Percentiles rank a stretch among this genome's conserved stretches.
Evolutionary conservation across 2,797 vertebrate genomes (phyloP).

Genomic region (Molossus molossus): DNA sequence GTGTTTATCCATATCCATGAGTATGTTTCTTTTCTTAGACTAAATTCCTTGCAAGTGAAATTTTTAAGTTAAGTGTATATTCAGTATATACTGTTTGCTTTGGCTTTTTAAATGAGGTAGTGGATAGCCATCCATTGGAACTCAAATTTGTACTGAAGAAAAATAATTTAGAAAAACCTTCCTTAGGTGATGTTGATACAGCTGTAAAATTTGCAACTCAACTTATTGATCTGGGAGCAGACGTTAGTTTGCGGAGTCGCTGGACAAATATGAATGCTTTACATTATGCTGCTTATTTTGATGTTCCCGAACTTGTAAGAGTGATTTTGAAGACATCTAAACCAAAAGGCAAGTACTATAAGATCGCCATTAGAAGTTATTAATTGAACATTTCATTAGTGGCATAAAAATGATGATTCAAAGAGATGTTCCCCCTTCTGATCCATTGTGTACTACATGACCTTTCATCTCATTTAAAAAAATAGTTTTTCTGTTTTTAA

Average conservation of each 20-base stretch:
- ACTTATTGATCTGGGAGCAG: constrained; percentile 95
- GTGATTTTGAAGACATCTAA: constrained; percentile 95
- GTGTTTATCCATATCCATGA: neutral
- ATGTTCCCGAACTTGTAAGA: constrained; percentile 96
- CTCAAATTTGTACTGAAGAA: constrained; percentile 22
- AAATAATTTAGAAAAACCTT: constrained; percentile 74
- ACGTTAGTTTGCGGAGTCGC: constrained; percentile 95
- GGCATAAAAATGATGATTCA: neutral
- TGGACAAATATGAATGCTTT: constrained; percentile 99
- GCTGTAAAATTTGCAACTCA: constrained; percentile 94
- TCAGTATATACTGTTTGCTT: neutral
- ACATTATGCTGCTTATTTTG: constrained; percentile 99
- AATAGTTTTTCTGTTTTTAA: constrained; percentile 34
- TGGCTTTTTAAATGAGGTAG: constrained; percentile 41
- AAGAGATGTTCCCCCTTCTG: neutral
- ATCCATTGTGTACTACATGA: neutral
- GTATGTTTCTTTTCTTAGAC: constrained; percentile 25
- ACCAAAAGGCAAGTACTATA: constrained; percentile 93
- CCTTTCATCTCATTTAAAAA: neutral
- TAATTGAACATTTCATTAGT: neutral
- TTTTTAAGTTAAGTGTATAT: constrained; percentile 8
- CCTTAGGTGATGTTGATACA: constrained; percentile 95
- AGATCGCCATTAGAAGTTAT: neutral
- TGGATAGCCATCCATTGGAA: neutral
- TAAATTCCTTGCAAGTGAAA: constrained; percentile 30